A percentile compares a stretch with the other conserved stretches of the same genome.
Conservation (phyloP, 2,113 vertebrate species). For the Sinocyclocheilus grahami region DNA sequence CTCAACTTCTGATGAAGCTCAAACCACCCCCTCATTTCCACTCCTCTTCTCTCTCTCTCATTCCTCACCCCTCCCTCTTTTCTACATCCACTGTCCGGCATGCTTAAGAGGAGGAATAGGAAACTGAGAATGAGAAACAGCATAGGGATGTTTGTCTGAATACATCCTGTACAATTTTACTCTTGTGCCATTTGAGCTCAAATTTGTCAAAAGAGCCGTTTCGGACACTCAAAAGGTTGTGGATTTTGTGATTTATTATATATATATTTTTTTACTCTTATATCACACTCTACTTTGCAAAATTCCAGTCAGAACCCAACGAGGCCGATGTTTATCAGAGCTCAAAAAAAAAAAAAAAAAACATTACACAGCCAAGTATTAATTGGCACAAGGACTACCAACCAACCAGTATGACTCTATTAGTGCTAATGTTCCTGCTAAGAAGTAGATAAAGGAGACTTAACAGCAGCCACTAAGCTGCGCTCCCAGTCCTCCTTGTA, state of each 20-base stretch:
- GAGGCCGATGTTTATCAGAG: neutral
- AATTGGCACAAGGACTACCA: neutral
- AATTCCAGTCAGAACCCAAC: neutral
- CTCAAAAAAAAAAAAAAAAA: neutral
- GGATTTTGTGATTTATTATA: neutral
- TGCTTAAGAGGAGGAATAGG: neutral
- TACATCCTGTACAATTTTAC: conserved; percentile 18
- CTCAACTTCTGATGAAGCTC: conserved; percentile 55
- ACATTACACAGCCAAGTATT: neutral
- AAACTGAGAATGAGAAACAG: neutral
- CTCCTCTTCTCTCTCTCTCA: conserved; percentile 19
- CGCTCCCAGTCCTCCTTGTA: conserved; percentile 43
- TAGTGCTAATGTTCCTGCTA: conserved; percentile 27
- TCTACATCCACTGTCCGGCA: conserved; percentile 43
- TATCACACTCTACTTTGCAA: neutral
- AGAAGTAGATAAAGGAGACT: conserved; percentile 39
- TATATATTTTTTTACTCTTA: too few relatives aligned
- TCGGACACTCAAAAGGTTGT: neutral
- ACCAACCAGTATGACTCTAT: conserved; percentile 10
- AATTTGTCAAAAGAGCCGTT: conserved; percentile 2
- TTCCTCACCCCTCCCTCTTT: conserved; percentile 11
- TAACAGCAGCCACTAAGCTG: conserved; percentile 40
- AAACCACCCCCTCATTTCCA: conserved; percentile 33
- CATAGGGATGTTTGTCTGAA: neutral
- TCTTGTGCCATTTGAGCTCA: conserved; percentile 12